phyloP scores from a whole-genome alignment of 2,888 invertebrate species.

The Xestia xanthographa region DNA sequence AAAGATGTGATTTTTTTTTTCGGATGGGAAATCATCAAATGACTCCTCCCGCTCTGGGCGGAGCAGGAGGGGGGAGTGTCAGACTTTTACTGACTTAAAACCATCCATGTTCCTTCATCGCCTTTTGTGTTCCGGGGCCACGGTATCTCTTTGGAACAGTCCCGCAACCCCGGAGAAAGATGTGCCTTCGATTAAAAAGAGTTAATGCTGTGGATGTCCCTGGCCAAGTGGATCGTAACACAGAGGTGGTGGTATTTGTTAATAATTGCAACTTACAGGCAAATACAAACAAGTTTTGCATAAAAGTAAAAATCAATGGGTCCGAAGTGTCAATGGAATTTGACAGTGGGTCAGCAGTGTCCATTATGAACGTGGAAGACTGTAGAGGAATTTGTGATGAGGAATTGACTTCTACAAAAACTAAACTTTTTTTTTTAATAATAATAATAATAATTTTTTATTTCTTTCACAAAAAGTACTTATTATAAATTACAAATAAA shows the following conservation, averaged over 20 bases:
- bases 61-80: too few species aligned
- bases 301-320: not conserved
- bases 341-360: constrained; percentile 3
- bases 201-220: not conserved
- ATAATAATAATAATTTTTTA: too few species aligned
- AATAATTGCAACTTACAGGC: not conserved
- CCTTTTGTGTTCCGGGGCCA: too few species aligned
- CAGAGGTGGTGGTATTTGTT: not conserved
- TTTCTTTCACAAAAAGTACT: too few species aligned
- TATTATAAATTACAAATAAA: too few species aligned
- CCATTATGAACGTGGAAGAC: not conserved
- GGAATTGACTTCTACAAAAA: not conserved
- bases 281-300: not conserved
- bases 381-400: not conserved
- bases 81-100: too few species aligned
- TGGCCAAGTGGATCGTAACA: not conserved
- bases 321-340: not conserved
- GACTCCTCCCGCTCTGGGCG: too few species aligned
- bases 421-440: too few species aligned
- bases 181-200: not conserved
- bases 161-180: not conserved
- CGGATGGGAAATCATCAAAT: too few species aligned
- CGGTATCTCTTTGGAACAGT: too few species aligned
- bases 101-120: too few species aligned
- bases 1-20: too few species aligned